Percentiles rank a stretch among this genome's conserved stretches.
These are phyloP conservation scores for Isurus oxyrinchus DNA, from an alignment of 2,113 vertebrate genomes.

Conservation along the genomic window DNA sequence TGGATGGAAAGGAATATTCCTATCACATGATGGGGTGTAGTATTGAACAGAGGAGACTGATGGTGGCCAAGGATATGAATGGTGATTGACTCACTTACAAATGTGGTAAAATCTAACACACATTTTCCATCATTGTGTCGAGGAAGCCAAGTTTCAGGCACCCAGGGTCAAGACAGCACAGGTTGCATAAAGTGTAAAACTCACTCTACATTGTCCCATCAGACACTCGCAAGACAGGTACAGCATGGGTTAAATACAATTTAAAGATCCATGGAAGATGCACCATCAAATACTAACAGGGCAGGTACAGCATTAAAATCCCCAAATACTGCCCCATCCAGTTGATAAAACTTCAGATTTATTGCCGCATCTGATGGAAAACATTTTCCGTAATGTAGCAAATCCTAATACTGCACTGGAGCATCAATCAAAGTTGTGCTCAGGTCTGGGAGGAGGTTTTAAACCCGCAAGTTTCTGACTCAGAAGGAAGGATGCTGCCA, in stretches of 20 bases:
- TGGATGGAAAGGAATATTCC: neutral
- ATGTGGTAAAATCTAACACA: neutral
- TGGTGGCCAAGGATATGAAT: neutral
- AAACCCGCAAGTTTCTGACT: neutral
- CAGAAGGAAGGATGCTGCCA: neutral
- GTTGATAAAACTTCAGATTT: neutral
- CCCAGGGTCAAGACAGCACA: neutral
- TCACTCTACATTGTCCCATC: neutral
- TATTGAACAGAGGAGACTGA: neutral
- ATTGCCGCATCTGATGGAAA: neutral
- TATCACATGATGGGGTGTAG: neutral
- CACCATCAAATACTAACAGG: neutral
- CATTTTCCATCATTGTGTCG: neutral
- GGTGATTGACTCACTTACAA: neutral
- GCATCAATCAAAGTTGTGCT: neutral
- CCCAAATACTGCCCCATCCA: neutral
- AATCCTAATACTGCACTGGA: neutral
- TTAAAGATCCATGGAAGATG: neutral
- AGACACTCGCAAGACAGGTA: neutral
- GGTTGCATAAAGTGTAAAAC: neutral
- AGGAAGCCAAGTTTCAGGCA: neutral
- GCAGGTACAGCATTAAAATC: neutral
- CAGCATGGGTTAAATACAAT: neutral
- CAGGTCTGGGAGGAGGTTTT: neutral
- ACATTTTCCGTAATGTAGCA: neutral